A percentile compares a stretch with the other conserved stretches of the same genome.
phyloP scores from a whole-genome alignment of 2,797 vertebrate genomes.

The Miichthys miiuy region DNA sequence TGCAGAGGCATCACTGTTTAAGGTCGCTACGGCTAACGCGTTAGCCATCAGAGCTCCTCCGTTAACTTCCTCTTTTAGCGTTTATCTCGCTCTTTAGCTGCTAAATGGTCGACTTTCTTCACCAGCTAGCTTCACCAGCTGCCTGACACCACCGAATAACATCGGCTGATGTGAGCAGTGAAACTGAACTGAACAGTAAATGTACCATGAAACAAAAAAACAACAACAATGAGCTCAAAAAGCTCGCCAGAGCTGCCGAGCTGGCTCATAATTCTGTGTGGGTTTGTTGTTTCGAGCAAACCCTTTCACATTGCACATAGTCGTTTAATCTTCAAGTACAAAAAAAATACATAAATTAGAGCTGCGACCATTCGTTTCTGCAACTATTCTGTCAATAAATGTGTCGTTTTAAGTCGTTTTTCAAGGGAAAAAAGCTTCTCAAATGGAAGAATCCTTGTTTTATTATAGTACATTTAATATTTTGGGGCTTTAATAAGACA shows the following conservation, averaged over 20 bases:
- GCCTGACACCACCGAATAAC: conserved; percentile 12
- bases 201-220: conserved; percentile 5
- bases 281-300: background rate
- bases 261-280: conserved; percentile 7
- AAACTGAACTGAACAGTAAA: conserved; percentile 24
- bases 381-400: background rate
- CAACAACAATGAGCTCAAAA: conserved; percentile 16
- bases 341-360: background rate
- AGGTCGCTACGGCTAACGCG: background rate
- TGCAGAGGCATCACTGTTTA: background rate
- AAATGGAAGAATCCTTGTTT: background rate
- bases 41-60: background rate
- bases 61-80: background rate
- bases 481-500: background rate
- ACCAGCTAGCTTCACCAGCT: conserved; percentile 13
- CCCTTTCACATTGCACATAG: background rate
- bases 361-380: background rate
- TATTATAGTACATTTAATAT: background rate
- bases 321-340: background rate
- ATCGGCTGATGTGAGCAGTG: conserved; percentile 8
- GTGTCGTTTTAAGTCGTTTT: background rate
- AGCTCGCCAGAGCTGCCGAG: conserved; percentile 6
- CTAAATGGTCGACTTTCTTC: conserved; percentile 1
- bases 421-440: background rate
- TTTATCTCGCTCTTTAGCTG: conserved; percentile 16